Conservation (phyloP, 2,888 invertebrate species). For the Osmoderma eremita region DNA sequence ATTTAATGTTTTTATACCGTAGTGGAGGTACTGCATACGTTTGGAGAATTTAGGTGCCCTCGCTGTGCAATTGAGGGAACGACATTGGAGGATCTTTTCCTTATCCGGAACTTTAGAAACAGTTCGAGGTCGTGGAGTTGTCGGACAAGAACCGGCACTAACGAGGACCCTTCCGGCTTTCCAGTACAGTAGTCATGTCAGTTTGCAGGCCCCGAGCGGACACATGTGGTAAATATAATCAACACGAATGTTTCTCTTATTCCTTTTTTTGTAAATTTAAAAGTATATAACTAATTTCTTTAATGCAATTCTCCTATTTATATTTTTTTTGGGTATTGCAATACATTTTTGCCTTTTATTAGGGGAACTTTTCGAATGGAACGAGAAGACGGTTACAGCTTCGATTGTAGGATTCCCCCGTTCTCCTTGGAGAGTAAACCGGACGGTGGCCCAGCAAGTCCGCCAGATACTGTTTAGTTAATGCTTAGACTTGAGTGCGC, state of each 20-base stretch:
- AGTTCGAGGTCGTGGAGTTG: conserved; percentile 92
- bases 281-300: not conserved
- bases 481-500: not conserved
- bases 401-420: conserved; percentile 97
- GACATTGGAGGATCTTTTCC: conserved; percentile 99
- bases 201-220: conserved; percentile 95
- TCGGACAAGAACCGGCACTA: conserved; percentile 96
- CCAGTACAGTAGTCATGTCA: conserved; percentile 98
- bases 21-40: conserved; percentile 98
- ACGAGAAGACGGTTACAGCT: conserved; percentile 94
- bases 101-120: conserved; percentile 94
- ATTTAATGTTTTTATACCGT: conserved; percentile 50
- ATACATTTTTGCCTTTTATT: not conserved
- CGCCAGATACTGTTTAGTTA: conserved; percentile 55
- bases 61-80: conserved; percentile 91
- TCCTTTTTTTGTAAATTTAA: not conserved
- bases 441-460: conserved; percentile 68
- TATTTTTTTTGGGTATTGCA: not conserved
- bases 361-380: conserved; percentile 98
- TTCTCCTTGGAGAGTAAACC: conserved; percentile 96
- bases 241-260: no score
- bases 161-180: conserved; percentile 91
- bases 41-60: conserved; percentile 92
- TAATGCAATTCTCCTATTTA: not conserved
- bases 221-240: conserved; percentile 98